phyloP scores from a whole-genome alignment of 2,113 vertebrate genomes.

The Lepidothrix coronata region DNA sequence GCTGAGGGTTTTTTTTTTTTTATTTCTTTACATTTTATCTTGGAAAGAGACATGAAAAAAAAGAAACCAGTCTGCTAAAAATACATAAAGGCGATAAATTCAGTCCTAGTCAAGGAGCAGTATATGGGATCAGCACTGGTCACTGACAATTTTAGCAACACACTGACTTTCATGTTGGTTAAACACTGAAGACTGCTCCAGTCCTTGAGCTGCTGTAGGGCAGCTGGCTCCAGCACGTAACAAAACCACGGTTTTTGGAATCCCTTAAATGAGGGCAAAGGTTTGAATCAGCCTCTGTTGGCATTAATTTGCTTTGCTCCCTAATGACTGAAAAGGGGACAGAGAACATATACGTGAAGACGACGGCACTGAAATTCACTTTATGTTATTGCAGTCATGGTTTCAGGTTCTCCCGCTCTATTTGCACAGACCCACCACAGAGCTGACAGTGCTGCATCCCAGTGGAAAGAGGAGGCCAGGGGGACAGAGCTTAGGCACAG shows the following conservation, averaged over 20 bases:
- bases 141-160: neutral
- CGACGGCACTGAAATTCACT: neutral
- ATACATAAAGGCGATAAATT: neutral
- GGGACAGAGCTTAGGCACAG: neutral
- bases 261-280: constrained; percentile 54
- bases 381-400: neutral
- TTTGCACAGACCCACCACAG: neutral
- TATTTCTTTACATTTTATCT: neutral
- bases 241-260: neutral
- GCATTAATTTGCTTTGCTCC: constrained; percentile 53
- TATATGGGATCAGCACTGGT: neutral
- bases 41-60: neutral
- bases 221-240: constrained; percentile 30
- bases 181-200: neutral
- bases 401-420: neutral
- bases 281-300: constrained; percentile 43
- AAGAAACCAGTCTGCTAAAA: neutral
- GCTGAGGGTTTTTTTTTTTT: neutral
- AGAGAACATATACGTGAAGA: neutral
- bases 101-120: neutral
- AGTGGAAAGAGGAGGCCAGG: rapidly evolving
- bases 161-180: neutral
- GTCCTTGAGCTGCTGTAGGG: constrained; percentile 40
- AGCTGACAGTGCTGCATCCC: neutral
- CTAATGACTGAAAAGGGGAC: constrained; percentile 20